phyloP scores from a whole-genome alignment of 2,888 invertebrate species.

The Trypoxylon attenuatum region DNA sequence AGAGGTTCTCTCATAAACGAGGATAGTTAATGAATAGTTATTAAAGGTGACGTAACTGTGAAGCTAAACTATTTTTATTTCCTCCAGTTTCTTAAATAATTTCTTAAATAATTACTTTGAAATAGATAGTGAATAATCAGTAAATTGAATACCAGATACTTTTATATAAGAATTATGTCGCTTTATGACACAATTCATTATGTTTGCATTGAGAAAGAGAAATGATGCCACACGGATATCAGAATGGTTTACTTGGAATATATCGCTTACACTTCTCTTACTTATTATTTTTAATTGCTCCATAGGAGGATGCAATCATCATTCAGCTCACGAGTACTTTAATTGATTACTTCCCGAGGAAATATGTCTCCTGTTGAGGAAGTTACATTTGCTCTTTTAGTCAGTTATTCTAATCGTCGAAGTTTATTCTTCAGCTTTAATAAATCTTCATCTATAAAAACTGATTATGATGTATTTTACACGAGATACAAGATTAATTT shows the following conservation, averaged over 20 bases:
- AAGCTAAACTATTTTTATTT: background rate
- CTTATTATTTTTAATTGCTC: conserved; percentile 31
- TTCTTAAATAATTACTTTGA: background rate
- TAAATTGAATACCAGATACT: too few relatives aligned
- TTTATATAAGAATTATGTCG: too few relatives aligned
- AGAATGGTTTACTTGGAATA: background rate
- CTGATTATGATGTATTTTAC: background rate
- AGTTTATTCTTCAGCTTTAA: too few relatives aligned
- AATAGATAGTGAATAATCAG: background rate
- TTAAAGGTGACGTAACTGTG: background rate
- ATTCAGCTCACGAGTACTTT: conserved; percentile 31
- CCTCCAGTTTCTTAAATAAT: background rate
- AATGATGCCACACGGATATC: background rate
- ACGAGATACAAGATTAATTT: background rate
- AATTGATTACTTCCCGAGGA: conserved; percentile 45
- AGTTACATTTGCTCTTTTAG: too few relatives aligned
- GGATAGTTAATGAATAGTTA: background rate
- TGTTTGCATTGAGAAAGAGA: too few relatives aligned
- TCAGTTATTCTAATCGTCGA: too few relatives aligned
- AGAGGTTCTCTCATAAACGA: background rate
- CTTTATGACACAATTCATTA: too few relatives aligned
- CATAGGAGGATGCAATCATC: conserved; percentile 27
- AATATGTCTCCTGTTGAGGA: conserved; percentile 6
- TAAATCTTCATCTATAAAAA: background rate
- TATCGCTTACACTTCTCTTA: background rate